These are phyloP conservation scores for Dioctria rufipes DNA, from an alignment of 2,888 invertebrate species.

Conservation along the genomic window DNA sequence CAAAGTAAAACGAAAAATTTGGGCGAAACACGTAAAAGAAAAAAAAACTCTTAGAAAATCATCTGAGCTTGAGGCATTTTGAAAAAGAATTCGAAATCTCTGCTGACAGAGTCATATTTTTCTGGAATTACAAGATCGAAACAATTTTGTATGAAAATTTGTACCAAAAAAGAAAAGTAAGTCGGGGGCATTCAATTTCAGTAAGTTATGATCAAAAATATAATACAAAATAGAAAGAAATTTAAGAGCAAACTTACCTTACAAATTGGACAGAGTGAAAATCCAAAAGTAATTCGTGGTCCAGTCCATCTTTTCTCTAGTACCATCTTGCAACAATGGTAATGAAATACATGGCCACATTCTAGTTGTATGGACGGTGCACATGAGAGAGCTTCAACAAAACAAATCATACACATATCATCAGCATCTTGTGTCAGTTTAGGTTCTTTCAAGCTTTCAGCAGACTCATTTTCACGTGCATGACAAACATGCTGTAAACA, in stretches of 20 bases:
- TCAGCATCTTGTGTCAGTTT: constrained; percentile 94
- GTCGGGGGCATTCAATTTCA: no score
- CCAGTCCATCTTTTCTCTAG: constrained; percentile 93
- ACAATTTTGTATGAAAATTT: no score
- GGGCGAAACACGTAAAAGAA: no score
- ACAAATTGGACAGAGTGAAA: constrained; percentile 96
- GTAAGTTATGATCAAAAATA: not conserved
- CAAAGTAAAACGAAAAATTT: no score
- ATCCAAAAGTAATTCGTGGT: constrained; percentile 96
- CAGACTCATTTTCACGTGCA: constrained; percentile 67
- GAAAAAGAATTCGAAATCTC: no score
- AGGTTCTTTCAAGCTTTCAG: constrained; percentile 67
- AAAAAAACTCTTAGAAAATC: no score
- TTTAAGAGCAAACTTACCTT: constrained; percentile 76
- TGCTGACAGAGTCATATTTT: no score
- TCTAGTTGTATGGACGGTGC: constrained; percentile 94
- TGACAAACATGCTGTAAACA: constrained; percentile 90
- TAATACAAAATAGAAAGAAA: not conserved
- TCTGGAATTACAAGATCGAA: no score
- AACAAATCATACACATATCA: constrained; percentile 99
- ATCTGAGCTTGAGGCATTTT: no score
- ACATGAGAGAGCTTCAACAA: constrained; percentile 95
- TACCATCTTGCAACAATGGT: constrained; percentile 90
- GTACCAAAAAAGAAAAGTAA: no score
- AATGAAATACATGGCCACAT: constrained; percentile 97